These are phyloP conservation scores for Oceanites oceanicus DNA, from an alignment of 2,113 vertebrate species.

Conservation along the genomic window DNA sequence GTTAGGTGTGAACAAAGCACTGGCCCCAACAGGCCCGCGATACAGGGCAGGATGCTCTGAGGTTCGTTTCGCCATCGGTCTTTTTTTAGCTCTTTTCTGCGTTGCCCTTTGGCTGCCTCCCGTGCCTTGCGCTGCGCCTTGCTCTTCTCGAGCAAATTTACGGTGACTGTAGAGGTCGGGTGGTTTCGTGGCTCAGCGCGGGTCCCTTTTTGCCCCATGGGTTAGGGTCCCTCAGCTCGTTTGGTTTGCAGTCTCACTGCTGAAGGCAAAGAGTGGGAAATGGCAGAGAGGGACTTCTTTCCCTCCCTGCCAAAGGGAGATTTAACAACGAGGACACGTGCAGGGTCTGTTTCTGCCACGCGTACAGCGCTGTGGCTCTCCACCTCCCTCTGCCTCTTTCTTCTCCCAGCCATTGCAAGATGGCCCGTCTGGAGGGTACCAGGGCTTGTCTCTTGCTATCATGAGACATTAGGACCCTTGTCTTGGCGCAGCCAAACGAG, in stretches of 20 bases:
- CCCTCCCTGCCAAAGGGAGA: background rate
- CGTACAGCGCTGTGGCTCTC: rapidly evolving
- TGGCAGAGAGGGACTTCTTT: background rate
- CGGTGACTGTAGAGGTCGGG: background rate
- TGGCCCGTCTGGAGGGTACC: background rate
- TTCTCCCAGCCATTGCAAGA: background rate
- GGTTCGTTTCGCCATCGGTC: rapidly evolving
- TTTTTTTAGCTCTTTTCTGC: background rate
- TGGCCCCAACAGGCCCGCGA: background rate
- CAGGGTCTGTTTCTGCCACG: background rate
- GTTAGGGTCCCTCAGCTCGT: rapidly evolving
- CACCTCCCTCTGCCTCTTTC: background rate
- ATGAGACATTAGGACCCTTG: background rate
- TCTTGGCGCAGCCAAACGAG: background rate
- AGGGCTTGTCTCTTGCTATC: background rate
- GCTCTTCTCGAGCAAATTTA: background rate
- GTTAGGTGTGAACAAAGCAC: conserved; percentile 43
- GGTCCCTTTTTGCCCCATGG: background rate
- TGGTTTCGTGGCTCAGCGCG: rapidly evolving
- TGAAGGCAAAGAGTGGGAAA: background rate
- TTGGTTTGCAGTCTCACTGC: background rate
- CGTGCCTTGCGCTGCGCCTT: rapidly evolving
- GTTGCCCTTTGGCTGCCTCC: background rate
- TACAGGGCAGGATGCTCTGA: background rate
- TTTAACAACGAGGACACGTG: rapidly evolving